Conservation (phyloP, 2,113 vertebrate genomes). For the Cariama cristata region DNA sequence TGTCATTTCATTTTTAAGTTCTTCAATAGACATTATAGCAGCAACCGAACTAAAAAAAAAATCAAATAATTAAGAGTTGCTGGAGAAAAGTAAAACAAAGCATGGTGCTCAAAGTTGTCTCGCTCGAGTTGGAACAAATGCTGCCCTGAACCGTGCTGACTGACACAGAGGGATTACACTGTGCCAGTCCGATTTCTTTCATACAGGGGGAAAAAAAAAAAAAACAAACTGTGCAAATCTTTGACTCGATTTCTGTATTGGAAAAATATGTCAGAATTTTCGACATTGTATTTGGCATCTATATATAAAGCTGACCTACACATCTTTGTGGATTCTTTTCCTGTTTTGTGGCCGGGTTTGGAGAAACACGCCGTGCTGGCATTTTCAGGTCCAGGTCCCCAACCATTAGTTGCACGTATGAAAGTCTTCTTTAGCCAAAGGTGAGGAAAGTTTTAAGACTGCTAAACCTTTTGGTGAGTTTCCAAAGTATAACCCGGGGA, state of each 20-base stretch:
- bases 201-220: background rate
- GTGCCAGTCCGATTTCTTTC: background rate
- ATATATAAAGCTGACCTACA: background rate
- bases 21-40: background rate
- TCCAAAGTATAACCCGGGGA: constrained; percentile 2
- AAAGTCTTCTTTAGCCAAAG: constrained; percentile 17
- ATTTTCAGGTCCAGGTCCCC: background rate
- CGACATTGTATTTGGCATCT: background rate
- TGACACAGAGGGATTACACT: rapidly evolving
- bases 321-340: background rate
- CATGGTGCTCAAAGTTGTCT: background rate
- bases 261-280: background rate
- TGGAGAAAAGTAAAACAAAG: background rate
- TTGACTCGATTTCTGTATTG: background rate
- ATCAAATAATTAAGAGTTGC: background rate
- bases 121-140: rapidly evolving
- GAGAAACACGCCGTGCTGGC: background rate
- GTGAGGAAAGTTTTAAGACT: constrained; percentile 40
- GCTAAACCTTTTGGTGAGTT: background rate
- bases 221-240: background rate
- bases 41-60: background rate
- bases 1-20: background rate
- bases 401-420: background rate
- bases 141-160: background rate
- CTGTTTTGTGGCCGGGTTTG: background rate